Base-by-base conservation (phyloP, 1,140 invertebrate species). In the Lutraria rhynchaena region DNA sequence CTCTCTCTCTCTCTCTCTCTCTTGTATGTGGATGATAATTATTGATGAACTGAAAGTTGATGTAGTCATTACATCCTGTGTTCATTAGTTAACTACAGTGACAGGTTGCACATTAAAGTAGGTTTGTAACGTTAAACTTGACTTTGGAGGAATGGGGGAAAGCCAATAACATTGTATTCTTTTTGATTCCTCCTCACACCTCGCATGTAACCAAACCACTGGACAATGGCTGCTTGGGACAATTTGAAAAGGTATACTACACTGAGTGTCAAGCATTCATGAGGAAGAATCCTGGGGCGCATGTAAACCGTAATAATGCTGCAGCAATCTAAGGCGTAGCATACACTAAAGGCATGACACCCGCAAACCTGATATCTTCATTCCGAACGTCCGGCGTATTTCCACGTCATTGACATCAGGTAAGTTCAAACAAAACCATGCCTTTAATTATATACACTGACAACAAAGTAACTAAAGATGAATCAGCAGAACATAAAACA, bases 181-280 rank as follows among this genome's bases (percentile, higher is more conserved):
- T 65, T 77, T 22, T 77, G 13, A 19, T 77, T 19, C 74, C 74
- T 29, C 9, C 58, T 1, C 74, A 55, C 29, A 77, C 74, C 9
- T 55, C 31, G 4, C 74, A 65, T 55, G 46, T 77, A 15, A 77
- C 74, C 0, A 44, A 77, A 44, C 27, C 46, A 13, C 24, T 65
- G 29, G 74, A 77, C 17, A 29, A 61, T 9, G 55, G 70, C 24
- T 46, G 60, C 53, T 77, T 67, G 65, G 74, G 67, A 4, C 69
- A 53, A 7, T 33, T 81, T 0, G 51, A 81, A 41, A 61, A 15
- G 17, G 27, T 27, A 5, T 81, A 74, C 41, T 63, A 63, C 31
- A 35, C 9, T 22, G 58, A 63, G 41, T 70, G 78, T 49, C 67
- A 71, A 33, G 22, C 27, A 17, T 65, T 55, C 31, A 31, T 73